Conservation (phyloP, 2,797 vertebrate species). For the Neopelma chrysocephalum region DNA sequence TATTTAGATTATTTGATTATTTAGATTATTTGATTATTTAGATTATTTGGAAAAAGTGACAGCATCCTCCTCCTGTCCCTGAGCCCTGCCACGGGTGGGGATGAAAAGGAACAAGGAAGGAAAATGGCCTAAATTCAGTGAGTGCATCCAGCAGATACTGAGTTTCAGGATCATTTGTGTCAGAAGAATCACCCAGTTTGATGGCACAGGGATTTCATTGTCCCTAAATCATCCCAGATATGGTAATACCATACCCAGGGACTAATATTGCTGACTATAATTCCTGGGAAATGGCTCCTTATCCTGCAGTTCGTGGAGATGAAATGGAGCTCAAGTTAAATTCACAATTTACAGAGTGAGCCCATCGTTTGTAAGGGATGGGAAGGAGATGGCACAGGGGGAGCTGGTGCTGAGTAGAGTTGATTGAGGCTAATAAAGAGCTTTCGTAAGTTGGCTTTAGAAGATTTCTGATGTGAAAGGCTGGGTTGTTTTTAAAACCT, state of each 20-base stretch:
- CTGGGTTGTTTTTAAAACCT: not conserved
- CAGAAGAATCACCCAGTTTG: not conserved
- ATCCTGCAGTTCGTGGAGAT: not conserved
- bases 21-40: not conserved
- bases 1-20: not conserved
- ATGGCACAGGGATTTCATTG: constrained; percentile 19
- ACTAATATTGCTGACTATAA: constrained; percentile 15
- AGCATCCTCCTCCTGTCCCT: accelerated
- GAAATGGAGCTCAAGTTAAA: constrained; percentile 9
- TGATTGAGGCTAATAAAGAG: not conserved
- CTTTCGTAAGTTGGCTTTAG: not conserved
- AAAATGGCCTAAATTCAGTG: not conserved
- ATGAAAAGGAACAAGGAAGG: not conserved
- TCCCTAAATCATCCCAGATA: constrained; percentile 50
- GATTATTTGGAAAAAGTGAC: not conserved
- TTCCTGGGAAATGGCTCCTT: constrained; percentile 36
- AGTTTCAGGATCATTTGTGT: constrained; percentile 2
- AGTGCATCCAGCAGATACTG: not conserved
- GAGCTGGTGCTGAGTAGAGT: not conserved
- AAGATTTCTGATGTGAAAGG: not conserved
- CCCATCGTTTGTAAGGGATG: not conserved
- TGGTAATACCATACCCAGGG: constrained; percentile 4
- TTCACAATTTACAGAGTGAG: not conserved
- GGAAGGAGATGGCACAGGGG: not conserved
- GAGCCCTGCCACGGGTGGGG: not conserved